phyloP scores from a whole-genome alignment of 1,140 invertebrate species.

The Helicoverpa zea region DNA sequence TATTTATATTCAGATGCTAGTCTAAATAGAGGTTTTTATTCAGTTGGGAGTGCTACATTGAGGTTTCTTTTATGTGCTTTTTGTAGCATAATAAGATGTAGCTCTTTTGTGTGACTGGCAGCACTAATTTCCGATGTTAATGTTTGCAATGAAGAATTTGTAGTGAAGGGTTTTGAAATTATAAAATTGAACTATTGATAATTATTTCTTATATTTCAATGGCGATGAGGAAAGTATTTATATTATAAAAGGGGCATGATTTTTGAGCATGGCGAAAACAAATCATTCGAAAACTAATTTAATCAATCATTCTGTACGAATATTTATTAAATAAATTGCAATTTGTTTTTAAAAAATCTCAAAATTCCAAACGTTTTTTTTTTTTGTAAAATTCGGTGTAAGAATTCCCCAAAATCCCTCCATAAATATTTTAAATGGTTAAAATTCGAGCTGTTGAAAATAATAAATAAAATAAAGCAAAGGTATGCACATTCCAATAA shows the following conservation, averaged over 20 bases:
- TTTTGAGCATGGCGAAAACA: too few relatives aligned
- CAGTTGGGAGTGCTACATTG: not conserved
- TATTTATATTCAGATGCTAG: not conserved
- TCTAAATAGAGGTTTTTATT: not conserved
- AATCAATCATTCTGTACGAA: too few relatives aligned
- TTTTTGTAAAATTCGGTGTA: not conserved
- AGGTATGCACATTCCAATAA: constrained; percentile 4
- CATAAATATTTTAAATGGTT: constrained; percentile 1
- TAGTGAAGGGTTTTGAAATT: too few relatives aligned
- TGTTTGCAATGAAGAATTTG: not conserved
- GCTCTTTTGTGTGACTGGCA: not conserved
- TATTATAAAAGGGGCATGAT: too few relatives aligned
- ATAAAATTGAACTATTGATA: too few relatives aligned
- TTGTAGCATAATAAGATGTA: not conserved
- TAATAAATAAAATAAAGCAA: constrained; percentile 29
- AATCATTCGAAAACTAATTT: too few relatives aligned
- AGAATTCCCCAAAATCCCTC: not conserved
- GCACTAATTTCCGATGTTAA: not conserved
- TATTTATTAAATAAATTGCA: not conserved
- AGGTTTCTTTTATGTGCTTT: not conserved
- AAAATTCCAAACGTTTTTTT: not conserved
- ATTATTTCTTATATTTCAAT: too few relatives aligned
- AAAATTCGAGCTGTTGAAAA: not conserved
- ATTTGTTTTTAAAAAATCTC: not conserved
- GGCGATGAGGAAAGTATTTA: too few relatives aligned